Evolutionary conservation across 2,113 vertebrate species (phyloP).

Genomic region (Physeter macrocephalus): DNA sequence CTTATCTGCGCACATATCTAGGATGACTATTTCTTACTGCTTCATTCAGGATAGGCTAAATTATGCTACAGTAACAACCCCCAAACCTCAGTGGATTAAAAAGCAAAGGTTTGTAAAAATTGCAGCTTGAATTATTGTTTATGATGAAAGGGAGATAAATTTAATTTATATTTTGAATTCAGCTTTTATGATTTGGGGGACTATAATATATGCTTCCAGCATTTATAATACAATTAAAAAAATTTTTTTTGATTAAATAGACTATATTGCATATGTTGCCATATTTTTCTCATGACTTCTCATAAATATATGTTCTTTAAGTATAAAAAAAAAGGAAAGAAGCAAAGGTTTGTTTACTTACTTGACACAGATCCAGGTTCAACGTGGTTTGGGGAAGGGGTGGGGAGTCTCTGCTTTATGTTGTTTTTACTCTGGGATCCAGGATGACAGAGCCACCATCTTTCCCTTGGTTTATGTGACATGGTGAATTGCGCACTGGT

Average conservation of each 20-base stretch:
- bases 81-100: not conserved
- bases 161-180: not conserved
- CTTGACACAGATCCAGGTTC: not conserved
- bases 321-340: not conserved
- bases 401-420: not conserved
- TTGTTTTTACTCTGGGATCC: not conserved
- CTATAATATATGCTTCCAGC: not conserved
- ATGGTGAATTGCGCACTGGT: not conserved
- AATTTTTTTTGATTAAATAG: not conserved
- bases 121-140: not conserved
- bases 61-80: not conserved
- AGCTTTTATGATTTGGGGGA: not conserved
- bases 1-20: not conserved
- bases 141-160: not conserved
- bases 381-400: not conserved
- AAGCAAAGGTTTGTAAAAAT: not conserved
- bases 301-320: not conserved
- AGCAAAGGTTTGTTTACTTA: not conserved
- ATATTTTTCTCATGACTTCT: not conserved
- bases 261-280: not conserved
- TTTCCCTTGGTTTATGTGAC: not conserved
- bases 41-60: not conserved
- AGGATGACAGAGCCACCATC: not conserved
- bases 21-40: not conserved
- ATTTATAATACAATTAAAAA: not conserved